phyloP scores from a whole-genome alignment of 2,797 vertebrate species.

The Nyctalus aviator region DNA sequence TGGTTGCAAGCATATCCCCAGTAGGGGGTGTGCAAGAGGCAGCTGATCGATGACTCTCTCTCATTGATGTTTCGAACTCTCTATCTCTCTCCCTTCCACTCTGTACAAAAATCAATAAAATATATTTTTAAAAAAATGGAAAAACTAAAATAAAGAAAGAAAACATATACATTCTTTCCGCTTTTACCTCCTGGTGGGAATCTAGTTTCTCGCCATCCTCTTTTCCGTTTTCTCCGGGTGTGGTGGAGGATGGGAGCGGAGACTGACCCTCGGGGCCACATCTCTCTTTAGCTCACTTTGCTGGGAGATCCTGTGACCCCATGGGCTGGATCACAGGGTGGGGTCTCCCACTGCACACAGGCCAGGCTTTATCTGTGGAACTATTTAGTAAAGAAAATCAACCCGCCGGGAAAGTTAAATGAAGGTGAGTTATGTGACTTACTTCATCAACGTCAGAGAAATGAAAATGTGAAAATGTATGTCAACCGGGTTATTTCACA shows the following conservation, averaged over 20 bases:
- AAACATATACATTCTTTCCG: slow-evolving; percentile 52
- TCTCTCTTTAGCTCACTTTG: not conserved
- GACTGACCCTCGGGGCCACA: not conserved
- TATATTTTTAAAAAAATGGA: no score
- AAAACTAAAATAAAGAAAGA: no score
- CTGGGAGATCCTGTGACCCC: not conserved
- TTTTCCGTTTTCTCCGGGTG: not conserved
- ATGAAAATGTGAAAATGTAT: slow-evolving; percentile 45
- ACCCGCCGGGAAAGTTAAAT: slow-evolving; percentile 2
- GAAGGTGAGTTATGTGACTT: slow-evolving; percentile 38
- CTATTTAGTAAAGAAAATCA: slow-evolving; percentile 30
- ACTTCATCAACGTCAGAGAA: slow-evolving; percentile 36
- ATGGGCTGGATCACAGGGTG: no score
- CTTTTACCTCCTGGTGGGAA: slow-evolving; percentile 69
- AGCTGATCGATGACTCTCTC: no score
- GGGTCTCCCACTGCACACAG: not conserved
- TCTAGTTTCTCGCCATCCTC: not conserved
- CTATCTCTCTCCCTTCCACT: no score
- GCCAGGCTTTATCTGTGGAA: not conserved
- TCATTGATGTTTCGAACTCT: no score
- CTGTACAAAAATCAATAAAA: no score
- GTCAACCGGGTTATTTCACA: slow-evolving; percentile 20
- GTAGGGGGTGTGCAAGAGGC: no score
- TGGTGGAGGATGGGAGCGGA: not conserved
- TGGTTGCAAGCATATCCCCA: no score